Percentiles rank a stretch among this genome's conserved stretches.
These are phyloP conservation scores for Melinaea menophilus DNA, from an alignment of 2,888 invertebrate genomes.

Conservation along the genomic window DNA sequence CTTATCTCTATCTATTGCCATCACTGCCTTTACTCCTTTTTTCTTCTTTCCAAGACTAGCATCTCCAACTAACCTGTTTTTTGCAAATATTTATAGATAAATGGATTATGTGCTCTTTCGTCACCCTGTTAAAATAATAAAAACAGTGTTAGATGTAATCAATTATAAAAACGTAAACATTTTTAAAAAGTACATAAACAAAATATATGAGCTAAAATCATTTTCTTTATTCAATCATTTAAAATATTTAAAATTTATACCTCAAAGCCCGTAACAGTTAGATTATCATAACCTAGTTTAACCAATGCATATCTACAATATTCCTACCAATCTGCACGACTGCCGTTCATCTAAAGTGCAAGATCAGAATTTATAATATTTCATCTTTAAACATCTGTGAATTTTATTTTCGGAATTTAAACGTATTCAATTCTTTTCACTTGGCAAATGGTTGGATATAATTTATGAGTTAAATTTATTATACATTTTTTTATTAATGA, in stretches of 20 bases:
- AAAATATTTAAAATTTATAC: slow-evolving; percentile 48
- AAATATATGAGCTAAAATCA: neutral
- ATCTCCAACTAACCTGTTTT: too few species aligned
- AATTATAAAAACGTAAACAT: too few species aligned
- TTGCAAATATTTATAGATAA: too few species aligned
- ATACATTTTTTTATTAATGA: too few species aligned
- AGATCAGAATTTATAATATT: slow-evolving; percentile 64
- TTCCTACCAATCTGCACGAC: slow-evolving; percentile 60
- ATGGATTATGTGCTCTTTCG: too few species aligned
- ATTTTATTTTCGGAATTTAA: slow-evolving; percentile 27
- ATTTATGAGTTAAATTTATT: too few species aligned
- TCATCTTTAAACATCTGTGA: slow-evolving; percentile 45
- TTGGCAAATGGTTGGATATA: neutral
- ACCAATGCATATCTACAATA: slow-evolving; percentile 66
- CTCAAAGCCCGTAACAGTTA: slow-evolving; percentile 51
- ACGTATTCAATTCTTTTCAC: slow-evolving; percentile 1
- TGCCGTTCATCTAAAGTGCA: slow-evolving; percentile 54
- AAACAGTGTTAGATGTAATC: too few species aligned
- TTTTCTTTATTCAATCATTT: too few species aligned
- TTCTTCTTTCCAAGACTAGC: too few species aligned
- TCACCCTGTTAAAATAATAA: too few species aligned
- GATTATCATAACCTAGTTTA: slow-evolving; percentile 67
- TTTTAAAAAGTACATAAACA: neutral
- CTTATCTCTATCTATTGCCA: too few species aligned
- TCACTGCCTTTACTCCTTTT: too few species aligned